Evolutionary conservation across 2,113 vertebrate species (phyloP).

Genomic region (Alexandromys fortis): DNA sequence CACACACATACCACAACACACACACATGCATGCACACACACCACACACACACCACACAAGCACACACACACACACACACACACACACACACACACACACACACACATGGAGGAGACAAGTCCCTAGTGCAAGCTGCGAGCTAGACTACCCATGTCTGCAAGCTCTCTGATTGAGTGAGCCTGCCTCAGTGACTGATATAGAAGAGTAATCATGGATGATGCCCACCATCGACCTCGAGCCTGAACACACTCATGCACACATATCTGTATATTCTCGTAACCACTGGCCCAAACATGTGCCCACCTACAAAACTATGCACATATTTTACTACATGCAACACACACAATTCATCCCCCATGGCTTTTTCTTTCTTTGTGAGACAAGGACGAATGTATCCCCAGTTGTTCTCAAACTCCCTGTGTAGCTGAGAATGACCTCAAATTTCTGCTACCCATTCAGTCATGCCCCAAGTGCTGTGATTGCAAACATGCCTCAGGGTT

Average conservation of each 20-base stretch:
- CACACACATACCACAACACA: not conserved
- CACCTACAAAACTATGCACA: not conserved
- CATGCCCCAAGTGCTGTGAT: not conserved
- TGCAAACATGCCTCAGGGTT: not conserved
- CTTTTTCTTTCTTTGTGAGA: not conserved
- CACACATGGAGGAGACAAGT: not conserved
- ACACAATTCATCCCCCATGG: not conserved
- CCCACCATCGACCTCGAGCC: not conserved
- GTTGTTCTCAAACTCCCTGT: not conserved
- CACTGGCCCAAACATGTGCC: not conserved
- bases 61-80: not conserved
- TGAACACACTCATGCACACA: not conserved
- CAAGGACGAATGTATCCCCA: not conserved
- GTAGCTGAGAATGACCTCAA: not conserved
- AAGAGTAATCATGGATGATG: not conserved
- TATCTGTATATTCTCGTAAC: not conserved
- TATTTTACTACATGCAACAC: too few relatives aligned
- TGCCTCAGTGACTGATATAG: not conserved
- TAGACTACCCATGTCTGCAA: not conserved
- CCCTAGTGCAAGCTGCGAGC: not conserved
- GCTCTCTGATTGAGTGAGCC: not conserved
- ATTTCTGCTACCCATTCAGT: not conserved
- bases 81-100: not conserved
- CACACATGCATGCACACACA: not conserved
- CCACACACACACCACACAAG: not conserved